phyloP scores from a whole-genome alignment of 2,797 vertebrate genomes.

The Gambusia yucatana region DNA sequence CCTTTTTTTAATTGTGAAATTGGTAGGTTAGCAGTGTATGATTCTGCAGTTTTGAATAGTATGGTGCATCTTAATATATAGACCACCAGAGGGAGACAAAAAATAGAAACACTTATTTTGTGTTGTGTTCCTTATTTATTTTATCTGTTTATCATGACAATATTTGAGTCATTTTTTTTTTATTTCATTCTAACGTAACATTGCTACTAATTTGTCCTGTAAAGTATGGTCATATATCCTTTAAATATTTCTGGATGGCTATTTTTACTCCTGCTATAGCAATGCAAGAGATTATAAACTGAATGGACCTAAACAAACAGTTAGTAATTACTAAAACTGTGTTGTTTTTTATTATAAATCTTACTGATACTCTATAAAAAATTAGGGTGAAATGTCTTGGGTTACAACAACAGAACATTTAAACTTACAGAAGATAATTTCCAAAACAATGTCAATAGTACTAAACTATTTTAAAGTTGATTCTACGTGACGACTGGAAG shows the following conservation, averaged over 20 bases:
- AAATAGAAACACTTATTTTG: not conserved
- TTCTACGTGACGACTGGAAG: too few species aligned
- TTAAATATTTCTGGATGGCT: not conserved
- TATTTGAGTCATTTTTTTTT: not conserved
- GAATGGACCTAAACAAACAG: not conserved
- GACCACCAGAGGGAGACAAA: conserved; percentile 52
- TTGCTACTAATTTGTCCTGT: not conserved
- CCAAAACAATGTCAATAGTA: not conserved
- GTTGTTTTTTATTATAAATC: too few species aligned
- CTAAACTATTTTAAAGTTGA: not conserved
- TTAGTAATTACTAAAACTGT: too few species aligned
- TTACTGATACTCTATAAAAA: too few species aligned
- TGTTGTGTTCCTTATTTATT: not conserved
- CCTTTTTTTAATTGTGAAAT: not conserved
- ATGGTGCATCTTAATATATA: not conserved
- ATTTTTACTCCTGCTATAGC: not conserved
- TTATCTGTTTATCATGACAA: not conserved
- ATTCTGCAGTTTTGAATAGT: not conserved
- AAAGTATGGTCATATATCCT: not conserved
- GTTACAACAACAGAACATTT: not conserved
- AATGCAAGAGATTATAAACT: not conserved
- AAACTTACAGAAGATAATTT: not conserved
- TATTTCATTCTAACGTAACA: not conserved
- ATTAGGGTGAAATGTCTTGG: too few species aligned
- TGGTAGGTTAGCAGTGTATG: not conserved